Evolutionary conservation across 1,140 invertebrate genomes (phyloP).

Genomic region (Pseudoatta argentina): DNA sequence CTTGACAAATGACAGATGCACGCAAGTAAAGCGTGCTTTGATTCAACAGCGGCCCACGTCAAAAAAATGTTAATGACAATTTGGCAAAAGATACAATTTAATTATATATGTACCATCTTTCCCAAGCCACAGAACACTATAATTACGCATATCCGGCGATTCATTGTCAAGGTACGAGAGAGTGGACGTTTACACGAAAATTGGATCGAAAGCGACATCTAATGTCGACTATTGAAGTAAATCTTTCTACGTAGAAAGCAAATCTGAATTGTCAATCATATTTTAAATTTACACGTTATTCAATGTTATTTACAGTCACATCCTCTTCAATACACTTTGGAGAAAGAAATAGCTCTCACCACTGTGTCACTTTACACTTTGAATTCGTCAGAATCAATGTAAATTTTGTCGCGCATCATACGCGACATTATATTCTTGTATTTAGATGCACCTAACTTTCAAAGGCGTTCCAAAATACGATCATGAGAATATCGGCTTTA

Average conservation of each 20-base stretch:
- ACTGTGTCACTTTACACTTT: conserved; percentile 62
- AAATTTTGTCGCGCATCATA: conserved; percentile 55
- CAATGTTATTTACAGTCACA: conserved; percentile 71
- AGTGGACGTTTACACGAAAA: not conserved
- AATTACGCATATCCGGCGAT: not conserved
- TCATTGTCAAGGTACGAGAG: not conserved
- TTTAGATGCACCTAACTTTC: conserved; percentile 19
- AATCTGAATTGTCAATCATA: conserved; percentile 60
- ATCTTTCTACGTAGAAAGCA: conserved; percentile 63
- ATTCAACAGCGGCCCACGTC: not conserved
- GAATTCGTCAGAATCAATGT: conserved; percentile 32
- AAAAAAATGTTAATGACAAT: not conserved
- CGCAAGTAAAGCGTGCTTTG: not conserved
- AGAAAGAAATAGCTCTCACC: conserved; percentile 74
- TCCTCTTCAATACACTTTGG: conserved; percentile 66
- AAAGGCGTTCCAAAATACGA: conserved; percentile 15
- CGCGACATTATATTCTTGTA: conserved; percentile 44
- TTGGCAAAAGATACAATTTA: not conserved
- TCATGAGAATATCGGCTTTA: conserved; percentile 69
- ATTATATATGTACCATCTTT: not conserved
- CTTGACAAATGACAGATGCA: not conserved
- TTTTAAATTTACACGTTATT: conserved; percentile 59
- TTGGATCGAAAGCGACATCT: not conserved
- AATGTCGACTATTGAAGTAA: not conserved
- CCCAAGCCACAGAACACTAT: too few relatives aligned